Percentiles rank a stretch among this genome's conserved stretches.
These are phyloP conservation scores for Scaptomyza tumidula DNA, from an alignment of 2,888 invertebrate species.

Conservation along the genomic window DNA sequence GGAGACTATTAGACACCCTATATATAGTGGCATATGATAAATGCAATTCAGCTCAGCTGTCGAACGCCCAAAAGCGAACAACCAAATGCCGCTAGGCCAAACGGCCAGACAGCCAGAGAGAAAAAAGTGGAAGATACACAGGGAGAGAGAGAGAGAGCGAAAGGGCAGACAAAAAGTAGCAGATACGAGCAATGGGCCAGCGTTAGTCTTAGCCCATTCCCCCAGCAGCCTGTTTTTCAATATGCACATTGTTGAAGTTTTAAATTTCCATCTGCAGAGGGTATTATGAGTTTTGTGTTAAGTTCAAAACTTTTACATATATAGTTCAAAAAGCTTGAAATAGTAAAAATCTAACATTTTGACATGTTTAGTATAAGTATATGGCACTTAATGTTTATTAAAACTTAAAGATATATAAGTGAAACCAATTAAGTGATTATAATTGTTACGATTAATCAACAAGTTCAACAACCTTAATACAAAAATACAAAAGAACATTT, in stretches of 20 bases:
- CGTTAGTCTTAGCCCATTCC: slow-evolving; percentile 5
- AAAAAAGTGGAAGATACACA: background rate
- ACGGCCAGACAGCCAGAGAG: slow-evolving; percentile 36
- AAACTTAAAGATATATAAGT: no score
- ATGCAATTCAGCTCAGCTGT: slow-evolving; percentile 53
- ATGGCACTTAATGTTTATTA: no score
- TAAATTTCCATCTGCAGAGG: slow-evolving; percentile 8
- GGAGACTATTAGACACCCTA: slow-evolving; percentile 46
- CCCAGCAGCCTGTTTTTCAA: slow-evolving; percentile 26
- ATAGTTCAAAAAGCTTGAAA: no score
- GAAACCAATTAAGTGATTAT: no score
- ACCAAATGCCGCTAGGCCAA: slow-evolving; percentile 54
- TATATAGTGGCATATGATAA: slow-evolving; percentile 25
- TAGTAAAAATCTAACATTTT: no score
- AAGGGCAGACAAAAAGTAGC: background rate
- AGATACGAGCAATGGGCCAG: slow-evolving; percentile 16
- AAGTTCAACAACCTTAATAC: background rate
- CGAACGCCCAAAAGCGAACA: slow-evolving; percentile 48
- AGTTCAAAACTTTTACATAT: background rate
- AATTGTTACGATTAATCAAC: no score
- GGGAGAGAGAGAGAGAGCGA: background rate
- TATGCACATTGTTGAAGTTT: slow-evolving; percentile 26
- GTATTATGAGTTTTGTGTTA: background rate
- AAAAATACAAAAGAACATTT: background rate
- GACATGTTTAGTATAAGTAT: no score